Base-by-base conservation (phyloP, 1,140 invertebrate genomes). In the Aricia agestis region DNA sequence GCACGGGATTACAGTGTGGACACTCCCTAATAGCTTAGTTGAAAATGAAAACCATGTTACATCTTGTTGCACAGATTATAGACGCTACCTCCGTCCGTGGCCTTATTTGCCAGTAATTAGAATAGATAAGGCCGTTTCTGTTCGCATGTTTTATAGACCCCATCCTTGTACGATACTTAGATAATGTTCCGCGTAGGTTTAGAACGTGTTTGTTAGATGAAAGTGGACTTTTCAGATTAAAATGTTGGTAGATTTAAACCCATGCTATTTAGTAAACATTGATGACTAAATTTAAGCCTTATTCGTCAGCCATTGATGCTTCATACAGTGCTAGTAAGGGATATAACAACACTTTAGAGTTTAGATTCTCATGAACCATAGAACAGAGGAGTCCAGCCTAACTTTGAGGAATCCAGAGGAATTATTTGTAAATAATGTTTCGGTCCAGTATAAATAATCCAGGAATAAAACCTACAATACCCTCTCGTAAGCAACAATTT, bases 21-120 rank as follows among this genome's bases (percentile, higher is more conserved):
- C 81, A 81, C 79, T 78, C 77, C 75, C 77, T 84, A 84, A 83
- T 82, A 82, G 79, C 83, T 87, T 82, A 82, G 80, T 75, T 73
- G 73, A 71, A 83, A 82, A 81, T 81, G 78, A 82, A 81, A 80
- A 76, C 74, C 74, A 72, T 74, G 72, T 77, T 75, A 74, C 70
- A 73, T 75, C 69, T 57, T 74, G 36, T 72, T 58, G 68, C 69
- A 63, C 59, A 72, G 68, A 78, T 74, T 78, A 73, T 70, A 63
- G 19, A 63, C 59, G 59, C 59, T 63, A 63, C 59, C 17, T 63
- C 42, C 59, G 59, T 63, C 52, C 63, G 41, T 57, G 67, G 68
- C 71, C 71, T 72, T 68, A 72, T 68, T 72, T 72, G 71, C 70
- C 67, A 68, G 57, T 65, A 72, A 67, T 61, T 72, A 18, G 66